Evolutionary conservation across 1,140 invertebrate species (phyloP).

Genomic region (Steinernema feltiae): DNA sequence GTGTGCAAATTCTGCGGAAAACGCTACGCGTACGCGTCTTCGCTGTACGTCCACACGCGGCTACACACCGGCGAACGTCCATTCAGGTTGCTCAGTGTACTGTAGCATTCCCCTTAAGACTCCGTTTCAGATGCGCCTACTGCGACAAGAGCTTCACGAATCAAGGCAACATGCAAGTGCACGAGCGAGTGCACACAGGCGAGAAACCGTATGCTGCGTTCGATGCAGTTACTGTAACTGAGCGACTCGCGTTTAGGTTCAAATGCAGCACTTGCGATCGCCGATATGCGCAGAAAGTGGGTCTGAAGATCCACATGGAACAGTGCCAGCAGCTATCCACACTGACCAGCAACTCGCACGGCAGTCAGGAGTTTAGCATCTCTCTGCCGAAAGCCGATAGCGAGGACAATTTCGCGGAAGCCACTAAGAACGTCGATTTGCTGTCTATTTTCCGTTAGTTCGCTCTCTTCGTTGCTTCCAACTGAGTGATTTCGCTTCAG

Average conservation of each 20-base stretch:
- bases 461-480: neutral
- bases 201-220: slow-evolving; percentile 70
- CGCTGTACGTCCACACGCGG: slow-evolving; percentile 50
- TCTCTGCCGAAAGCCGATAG: neutral
- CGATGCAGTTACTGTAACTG: slow-evolving; percentile 42
- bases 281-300: slow-evolving; percentile 54
- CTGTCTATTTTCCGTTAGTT: slow-evolving; percentile 5
- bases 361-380: neutral
- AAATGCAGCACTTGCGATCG: slow-evolving; percentile 49
- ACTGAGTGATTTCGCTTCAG: neutral
- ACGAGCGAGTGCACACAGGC: slow-evolving; percentile 78
- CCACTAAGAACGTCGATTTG: neutral
- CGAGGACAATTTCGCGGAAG: neutral
- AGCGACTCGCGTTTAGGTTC: slow-evolving; percentile 30
- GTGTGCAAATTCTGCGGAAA: slow-evolving; percentile 55
- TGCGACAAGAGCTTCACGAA: slow-evolving; percentile 63
- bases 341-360: neutral
- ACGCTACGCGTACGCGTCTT: slow-evolving; percentile 53
- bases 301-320: slow-evolving; percentile 55
- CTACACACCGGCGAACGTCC: slow-evolving; percentile 53
- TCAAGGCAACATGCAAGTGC: slow-evolving; percentile 63
- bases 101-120: slow-evolving; percentile 6
- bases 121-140: slow-evolving; percentile 59
- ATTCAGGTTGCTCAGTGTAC: slow-evolving; percentile 35
- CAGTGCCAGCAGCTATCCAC: slow-evolving; percentile 42